A percentile compares a stretch with the other conserved stretches of the same genome.
phyloP scores from a whole-genome alignment of 2,888 invertebrate genomes.

The Melinaea menophilus region DNA sequence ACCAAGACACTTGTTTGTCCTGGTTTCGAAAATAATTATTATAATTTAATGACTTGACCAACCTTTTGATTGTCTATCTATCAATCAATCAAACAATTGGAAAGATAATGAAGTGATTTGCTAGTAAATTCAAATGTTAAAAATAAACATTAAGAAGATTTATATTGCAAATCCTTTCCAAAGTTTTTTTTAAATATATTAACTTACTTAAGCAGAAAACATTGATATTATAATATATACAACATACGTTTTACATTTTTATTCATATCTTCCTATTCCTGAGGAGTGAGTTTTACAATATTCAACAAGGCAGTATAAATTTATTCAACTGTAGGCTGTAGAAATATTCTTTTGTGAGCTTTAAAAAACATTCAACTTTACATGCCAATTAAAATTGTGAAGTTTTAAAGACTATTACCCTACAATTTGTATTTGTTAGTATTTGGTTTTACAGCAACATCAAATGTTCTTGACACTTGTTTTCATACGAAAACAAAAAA shows the following conservation, averaged over 20 bases:
- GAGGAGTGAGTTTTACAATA: constrained; percentile 24
- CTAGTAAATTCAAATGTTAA: no score
- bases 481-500: neutral
- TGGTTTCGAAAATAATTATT: no score
- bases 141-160: no score
- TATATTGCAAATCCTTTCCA: no score
- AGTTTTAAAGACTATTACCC: neutral
- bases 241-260: constrained; percentile 14
- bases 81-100: no score
- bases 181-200: no score
- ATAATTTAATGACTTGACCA: no score
- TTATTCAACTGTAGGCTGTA: constrained; percentile 21
- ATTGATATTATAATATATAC: no score
- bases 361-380: constrained; percentile 22
- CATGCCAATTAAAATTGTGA: constrained; percentile 9
- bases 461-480: neutral
- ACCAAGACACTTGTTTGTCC: no score
- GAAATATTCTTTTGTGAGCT: constrained; percentile 31
- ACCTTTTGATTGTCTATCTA: no score
- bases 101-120: no score
- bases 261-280: constrained; percentile 17
- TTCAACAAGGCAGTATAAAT: constrained; percentile 26
- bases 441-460: constrained; percentile 2
- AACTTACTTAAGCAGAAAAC: no score
- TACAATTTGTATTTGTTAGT: neutral